Conservation (phyloP, 1,140 invertebrate genomes). For the Eumaeus atala region DNA sequence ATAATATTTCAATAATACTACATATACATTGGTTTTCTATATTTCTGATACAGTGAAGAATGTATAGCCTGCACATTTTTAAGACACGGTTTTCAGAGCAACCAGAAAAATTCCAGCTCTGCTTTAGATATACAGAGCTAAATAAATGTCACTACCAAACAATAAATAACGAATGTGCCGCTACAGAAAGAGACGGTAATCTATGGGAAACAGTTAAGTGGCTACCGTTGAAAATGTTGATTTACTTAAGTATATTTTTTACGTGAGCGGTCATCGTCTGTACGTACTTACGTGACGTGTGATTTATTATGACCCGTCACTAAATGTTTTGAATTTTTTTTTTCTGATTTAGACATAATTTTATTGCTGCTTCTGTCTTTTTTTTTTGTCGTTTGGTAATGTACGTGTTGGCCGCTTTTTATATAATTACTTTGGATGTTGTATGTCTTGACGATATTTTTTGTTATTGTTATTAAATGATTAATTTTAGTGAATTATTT, state of each 20-base stretch:
- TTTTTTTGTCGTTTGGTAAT: constrained; percentile 1
- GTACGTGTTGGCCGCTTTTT: not conserved
- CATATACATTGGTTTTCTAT: too few relatives aligned
- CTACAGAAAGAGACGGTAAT: constrained; percentile 1
- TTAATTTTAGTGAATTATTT: too few relatives aligned
- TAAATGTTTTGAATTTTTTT: constrained; percentile 10
- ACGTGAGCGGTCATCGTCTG: constrained; percentile 7
- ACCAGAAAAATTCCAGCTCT: too few relatives aligned
- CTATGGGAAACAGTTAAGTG: constrained; percentile 9
- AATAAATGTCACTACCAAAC: constrained; percentile 11
- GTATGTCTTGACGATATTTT: too few relatives aligned
- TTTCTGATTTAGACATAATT: not conserved
- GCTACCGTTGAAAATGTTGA: constrained; percentile 24
- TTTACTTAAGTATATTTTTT: constrained; percentile 15
- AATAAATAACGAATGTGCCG: constrained; percentile 17
- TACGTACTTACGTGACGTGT: constrained; percentile 1
- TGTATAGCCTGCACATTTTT: too few relatives aligned
- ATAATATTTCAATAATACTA: too few relatives aligned
- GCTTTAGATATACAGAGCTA: not conserved
- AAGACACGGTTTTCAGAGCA: too few relatives aligned
- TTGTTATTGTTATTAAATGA: too few relatives aligned
- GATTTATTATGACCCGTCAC: constrained; percentile 5
- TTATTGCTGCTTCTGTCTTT: not conserved
- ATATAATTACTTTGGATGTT: too few relatives aligned
- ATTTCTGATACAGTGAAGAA: too few relatives aligned